Conservation (phyloP, 2,888 invertebrate genomes). For the Euproctis similis region DNA sequence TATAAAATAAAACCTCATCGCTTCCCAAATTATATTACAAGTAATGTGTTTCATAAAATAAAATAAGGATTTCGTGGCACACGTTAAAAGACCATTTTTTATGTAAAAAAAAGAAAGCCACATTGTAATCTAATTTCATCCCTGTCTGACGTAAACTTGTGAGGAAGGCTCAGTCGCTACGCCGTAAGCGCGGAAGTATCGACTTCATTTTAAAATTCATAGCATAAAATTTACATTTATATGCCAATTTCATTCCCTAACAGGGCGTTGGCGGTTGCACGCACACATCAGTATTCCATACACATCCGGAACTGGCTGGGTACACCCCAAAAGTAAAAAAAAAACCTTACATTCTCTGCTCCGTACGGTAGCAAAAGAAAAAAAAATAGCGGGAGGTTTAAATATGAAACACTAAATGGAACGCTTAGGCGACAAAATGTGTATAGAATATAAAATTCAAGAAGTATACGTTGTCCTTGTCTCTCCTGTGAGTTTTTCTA, state of each 20-base stretch:
- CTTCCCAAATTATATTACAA: too few relatives aligned
- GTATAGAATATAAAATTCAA: conserved; percentile 76
- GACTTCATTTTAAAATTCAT: conserved; percentile 76
- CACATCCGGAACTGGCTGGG: conserved; percentile 49
- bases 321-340: conserved; percentile 54
- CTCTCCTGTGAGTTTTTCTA: conserved; percentile 27
- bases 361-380: conserved; percentile 48
- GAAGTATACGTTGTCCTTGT: conserved; percentile 51
- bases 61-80: conserved; percentile 16
- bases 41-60: too few relatives aligned
- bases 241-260: conserved; percentile 75
- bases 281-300: conserved; percentile 72
- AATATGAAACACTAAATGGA: conserved; percentile 76
- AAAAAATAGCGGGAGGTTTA: conserved; percentile 68
- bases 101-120: conserved; percentile 51
- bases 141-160: conserved; percentile 52
- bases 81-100: conserved; percentile 58
- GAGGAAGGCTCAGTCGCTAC: conserved; percentile 48
- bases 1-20: too few relatives aligned
- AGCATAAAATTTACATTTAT: conserved; percentile 76
- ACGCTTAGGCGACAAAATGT: conserved; percentile 76
- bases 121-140: conserved; percentile 70
- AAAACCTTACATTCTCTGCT: conserved; percentile 61
- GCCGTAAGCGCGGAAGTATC: conserved; percentile 66
- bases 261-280: conserved; percentile 66